Evolutionary conservation across 2,888 invertebrate genomes (phyloP).

Genomic region (Lithophane ornitopus): DNA sequence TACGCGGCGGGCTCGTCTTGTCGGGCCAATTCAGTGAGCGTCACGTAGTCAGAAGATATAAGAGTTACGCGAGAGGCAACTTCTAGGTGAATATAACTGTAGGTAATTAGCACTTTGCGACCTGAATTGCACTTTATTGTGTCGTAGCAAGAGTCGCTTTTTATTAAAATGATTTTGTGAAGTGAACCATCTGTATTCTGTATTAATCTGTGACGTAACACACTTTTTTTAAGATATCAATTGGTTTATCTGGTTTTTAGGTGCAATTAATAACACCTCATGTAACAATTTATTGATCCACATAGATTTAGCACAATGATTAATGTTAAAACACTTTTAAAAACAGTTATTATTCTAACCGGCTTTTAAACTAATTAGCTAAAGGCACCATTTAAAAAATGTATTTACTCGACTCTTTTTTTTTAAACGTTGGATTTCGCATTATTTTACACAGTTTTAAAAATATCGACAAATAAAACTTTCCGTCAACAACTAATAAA

Average conservation of each 20-base stretch:
- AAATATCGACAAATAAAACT: neutral
- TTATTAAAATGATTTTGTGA: too few species aligned
- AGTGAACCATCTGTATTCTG: too few species aligned
- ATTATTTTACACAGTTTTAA: neutral
- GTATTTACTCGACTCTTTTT: neutral
- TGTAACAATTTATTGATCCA: neutral
- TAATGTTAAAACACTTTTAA: neutral
- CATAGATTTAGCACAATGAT: neutral
- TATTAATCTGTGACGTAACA: neutral
- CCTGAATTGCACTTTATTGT: too few species aligned
- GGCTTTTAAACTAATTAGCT: neutral
- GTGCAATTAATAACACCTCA: too few species aligned
- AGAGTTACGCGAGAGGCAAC: too few species aligned
- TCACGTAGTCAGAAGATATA: too few species aligned
- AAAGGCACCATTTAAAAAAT: neutral
- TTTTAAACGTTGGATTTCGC: neutral
- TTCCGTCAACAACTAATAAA: neutral
- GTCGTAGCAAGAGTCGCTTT: too few species aligned
- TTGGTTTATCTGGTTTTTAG: neutral
- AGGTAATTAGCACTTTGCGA: too few species aligned
- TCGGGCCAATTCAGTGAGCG: too few species aligned
- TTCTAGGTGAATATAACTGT: too few species aligned
- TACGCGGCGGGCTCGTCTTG: too few species aligned
- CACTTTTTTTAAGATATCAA: neutral
- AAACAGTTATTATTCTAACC: neutral